Conservation (phyloP, 2,888 invertebrate genomes). For the Tipula confusa region DNA sequence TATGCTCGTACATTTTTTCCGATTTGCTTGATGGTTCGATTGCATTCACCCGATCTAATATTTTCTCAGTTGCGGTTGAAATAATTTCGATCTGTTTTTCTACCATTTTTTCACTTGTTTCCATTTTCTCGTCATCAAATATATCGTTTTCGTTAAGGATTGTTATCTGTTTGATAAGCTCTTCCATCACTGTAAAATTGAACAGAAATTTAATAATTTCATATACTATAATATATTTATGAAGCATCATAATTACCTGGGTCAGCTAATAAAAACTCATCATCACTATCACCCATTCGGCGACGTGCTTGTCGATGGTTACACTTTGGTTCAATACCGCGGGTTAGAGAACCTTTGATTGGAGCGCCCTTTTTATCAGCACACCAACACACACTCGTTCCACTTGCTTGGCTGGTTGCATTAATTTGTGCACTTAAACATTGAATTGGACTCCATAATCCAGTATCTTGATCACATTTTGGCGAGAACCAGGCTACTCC, state of each 20-base stretch:
- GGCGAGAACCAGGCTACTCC: conserved; percentile 61
- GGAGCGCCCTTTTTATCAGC: conserved; percentile 78
- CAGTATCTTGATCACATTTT: conserved; percentile 65
- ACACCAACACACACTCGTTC: conserved; percentile 80
- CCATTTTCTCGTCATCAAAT: conserved; percentile 37
- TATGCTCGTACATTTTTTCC: conserved; percentile 40
- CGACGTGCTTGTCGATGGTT: conserved; percentile 74
- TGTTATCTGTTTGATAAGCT: conserved; percentile 64
- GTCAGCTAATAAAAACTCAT: conserved; percentile 49
- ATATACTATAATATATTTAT: neutral
- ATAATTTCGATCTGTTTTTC: conserved; percentile 32
- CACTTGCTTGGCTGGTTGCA: conserved; percentile 35
- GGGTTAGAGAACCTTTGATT: conserved; percentile 71
- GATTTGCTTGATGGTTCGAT: conserved; percentile 45
- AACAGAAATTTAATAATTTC: conserved; percentile 36
- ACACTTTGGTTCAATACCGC: conserved; percentile 71
- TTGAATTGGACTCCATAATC: conserved; percentile 77
- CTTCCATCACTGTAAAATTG: conserved; percentile 56
- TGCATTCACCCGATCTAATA: conserved; percentile 44
- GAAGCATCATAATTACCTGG: conserved; percentile 49
- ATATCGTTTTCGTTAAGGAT: conserved; percentile 52
- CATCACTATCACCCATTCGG: conserved; percentile 45
- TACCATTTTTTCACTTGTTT: neutral
- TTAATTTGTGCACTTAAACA: conserved; percentile 55
- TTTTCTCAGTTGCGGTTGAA: conserved; percentile 47